Evolutionary conservation across 1,140 invertebrate species (phyloP).

Genomic region (Apis laboriosa): DNA sequence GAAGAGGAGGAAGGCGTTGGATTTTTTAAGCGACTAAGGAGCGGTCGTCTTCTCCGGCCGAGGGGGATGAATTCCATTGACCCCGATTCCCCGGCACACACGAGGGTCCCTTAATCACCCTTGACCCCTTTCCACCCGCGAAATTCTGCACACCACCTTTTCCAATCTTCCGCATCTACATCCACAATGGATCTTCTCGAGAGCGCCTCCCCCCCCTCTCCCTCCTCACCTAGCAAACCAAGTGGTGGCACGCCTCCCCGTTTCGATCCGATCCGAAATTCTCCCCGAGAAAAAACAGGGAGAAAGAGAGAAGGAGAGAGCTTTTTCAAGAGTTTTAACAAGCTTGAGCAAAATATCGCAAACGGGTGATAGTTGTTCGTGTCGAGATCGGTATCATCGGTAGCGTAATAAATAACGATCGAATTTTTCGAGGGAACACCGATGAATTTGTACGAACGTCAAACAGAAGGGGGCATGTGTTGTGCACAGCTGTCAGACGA

Average conservation of each 20-base stretch:
- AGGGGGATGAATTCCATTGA: constrained; percentile 59
- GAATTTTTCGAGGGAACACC: too few relatives aligned
- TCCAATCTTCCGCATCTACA: constrained; percentile 52
- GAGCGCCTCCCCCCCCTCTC: not conserved
- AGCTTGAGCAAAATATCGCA: too few relatives aligned
- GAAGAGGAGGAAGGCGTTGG: constrained; percentile 11
- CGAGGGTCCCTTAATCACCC: constrained; percentile 61
- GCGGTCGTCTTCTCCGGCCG: constrained; percentile 1
- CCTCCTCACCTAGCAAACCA: not conserved
- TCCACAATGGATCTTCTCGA: constrained; percentile 33
- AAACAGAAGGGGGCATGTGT: too few relatives aligned
- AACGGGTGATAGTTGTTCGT: too few relatives aligned
- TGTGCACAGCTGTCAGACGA: too few relatives aligned
- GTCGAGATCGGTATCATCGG: too few relatives aligned
- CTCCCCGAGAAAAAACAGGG: too few relatives aligned
- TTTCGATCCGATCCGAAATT: not conserved
- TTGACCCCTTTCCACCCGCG: constrained; percentile 58
- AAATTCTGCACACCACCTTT: constrained; percentile 54
- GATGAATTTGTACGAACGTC: too few relatives aligned
- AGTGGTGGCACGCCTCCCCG: not conserved
- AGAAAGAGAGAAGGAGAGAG: too few relatives aligned
- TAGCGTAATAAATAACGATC: too few relatives aligned
- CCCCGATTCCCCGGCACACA: constrained; percentile 40
- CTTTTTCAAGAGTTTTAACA: too few relatives aligned
- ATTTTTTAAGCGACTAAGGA: constrained; percentile 39